Percentiles rank a stretch among this genome's conserved stretches.
Conservation (phyloP, 1,140 invertebrate species). For the Aphis gossypii region DNA sequence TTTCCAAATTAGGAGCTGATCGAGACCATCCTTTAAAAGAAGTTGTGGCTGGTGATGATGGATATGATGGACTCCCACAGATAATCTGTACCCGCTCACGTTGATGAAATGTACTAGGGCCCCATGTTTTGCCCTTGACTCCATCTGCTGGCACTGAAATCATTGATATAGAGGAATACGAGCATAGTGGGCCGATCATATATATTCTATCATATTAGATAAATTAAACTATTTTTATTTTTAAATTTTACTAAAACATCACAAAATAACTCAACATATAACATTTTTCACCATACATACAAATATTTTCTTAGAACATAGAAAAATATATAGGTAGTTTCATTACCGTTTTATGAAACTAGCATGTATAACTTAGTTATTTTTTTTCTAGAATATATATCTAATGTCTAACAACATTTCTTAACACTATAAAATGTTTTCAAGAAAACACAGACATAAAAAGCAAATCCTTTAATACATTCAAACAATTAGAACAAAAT, state of each 20-base stretch:
- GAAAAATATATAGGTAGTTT: background rate
- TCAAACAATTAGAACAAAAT: background rate
- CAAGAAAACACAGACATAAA: background rate
- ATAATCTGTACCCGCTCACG: slow-evolving; percentile 79
- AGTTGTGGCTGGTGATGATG: slow-evolving; percentile 61
- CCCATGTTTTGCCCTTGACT: slow-evolving; percentile 97
- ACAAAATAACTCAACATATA: background rate
- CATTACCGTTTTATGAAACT: background rate
- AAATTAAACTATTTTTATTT: background rate
- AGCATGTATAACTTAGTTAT: background rate
- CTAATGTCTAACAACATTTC: background rate
- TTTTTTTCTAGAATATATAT: background rate
- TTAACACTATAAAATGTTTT: background rate
- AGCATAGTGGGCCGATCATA: background rate
- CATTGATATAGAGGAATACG: slow-evolving; percentile 19
- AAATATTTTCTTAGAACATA: background rate
- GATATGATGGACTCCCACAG: slow-evolving; percentile 64
- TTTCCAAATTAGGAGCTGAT: slow-evolving; percentile 84
- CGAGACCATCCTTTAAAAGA: slow-evolving; percentile 70
- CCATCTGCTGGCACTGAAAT: slow-evolving; percentile 84
- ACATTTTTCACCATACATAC: background rate
- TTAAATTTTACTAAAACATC: background rate
- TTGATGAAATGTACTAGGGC: slow-evolving; percentile 90
- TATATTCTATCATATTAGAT: background rate
- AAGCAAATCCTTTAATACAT: background rate